These are phyloP conservation scores for Polymixis lichenea DNA, from an alignment of 2,888 invertebrate species.

Conservation along the genomic window DNA sequence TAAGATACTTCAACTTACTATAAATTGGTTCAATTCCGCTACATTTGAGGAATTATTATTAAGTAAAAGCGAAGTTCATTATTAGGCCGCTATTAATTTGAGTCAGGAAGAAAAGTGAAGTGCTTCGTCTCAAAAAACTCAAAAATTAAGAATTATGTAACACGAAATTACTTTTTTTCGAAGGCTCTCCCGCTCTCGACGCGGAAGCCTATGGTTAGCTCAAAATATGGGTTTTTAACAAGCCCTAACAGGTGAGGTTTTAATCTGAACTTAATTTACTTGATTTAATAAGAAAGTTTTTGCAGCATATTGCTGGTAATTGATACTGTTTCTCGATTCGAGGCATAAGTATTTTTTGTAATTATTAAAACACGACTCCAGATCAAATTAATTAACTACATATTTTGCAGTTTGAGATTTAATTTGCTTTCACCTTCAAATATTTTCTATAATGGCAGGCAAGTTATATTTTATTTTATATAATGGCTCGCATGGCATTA, in stretches of 20 bases:
- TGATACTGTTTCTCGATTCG: slow-evolving; percentile 50
- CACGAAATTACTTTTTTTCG: slow-evolving; percentile 68
- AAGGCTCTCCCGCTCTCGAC: slow-evolving; percentile 64
- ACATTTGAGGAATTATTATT: slow-evolving; percentile 45
- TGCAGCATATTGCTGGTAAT: slow-evolving; percentile 63
- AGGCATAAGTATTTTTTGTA: slow-evolving; percentile 34
- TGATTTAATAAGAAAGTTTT: slow-evolving; percentile 62
- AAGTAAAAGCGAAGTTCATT: slow-evolving; percentile 57
- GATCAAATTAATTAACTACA: slow-evolving; percentile 34
- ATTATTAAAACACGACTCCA: slow-evolving; percentile 29
- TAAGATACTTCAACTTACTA: slow-evolving; percentile 42
- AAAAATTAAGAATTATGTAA: slow-evolving; percentile 68
- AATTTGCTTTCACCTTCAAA: slow-evolving; percentile 2
- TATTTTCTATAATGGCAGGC: background rate
- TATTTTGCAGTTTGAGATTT: background rate
- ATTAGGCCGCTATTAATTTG: slow-evolving; percentile 67
- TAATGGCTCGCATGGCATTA: background rate
- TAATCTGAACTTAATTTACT: slow-evolving; percentile 67
- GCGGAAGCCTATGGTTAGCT: slow-evolving; percentile 79
- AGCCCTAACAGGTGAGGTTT: slow-evolving; percentile 70
- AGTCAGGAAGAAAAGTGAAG: slow-evolving; percentile 68
- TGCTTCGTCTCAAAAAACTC: slow-evolving; percentile 55
- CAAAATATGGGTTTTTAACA: slow-evolving; percentile 83
- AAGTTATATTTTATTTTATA: background rate
- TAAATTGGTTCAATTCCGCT: slow-evolving; percentile 37